Evolutionary conservation across 1,140 invertebrate species (phyloP), one percentile per base, ranked within the genome.

Genomic region (Bombus terrestris): DNA sequence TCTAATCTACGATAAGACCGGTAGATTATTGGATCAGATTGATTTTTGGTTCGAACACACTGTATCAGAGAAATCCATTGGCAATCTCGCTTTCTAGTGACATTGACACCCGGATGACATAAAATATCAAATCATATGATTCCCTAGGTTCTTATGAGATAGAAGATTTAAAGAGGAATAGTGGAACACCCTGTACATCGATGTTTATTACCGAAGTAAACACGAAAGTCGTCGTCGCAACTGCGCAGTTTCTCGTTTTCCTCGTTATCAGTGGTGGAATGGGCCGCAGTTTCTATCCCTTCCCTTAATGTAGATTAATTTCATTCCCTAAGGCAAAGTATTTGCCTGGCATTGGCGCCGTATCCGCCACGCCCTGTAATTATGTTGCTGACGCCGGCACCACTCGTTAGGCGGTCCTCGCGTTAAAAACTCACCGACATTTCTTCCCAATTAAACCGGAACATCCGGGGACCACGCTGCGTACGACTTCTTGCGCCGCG

Each of bases 341-440:
- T 85, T 85, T 85, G 76, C 83, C 25, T 22, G 72, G 83, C 77
- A 85, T 80, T 79, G 83, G 76, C 83, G 83, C 83, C 83, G 59
- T 53, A 80, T 79, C 76, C 66, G 83, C 76, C 83, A 80, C 83
- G 83, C 83, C 83, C 83, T 80, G 76, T 84, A 84, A 84, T 84
- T 84, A 84, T 53, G 53, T 28, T 32, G 53, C 76, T 79, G 75
- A 71, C 66, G 75, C 75, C 66, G 82, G 82, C 76, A 53, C 37
- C 5, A 59, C 82, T 84, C 76, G 76, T 84, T 72, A 79, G 53
- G 25, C 66, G 82, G n/a, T 76, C 62, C 43, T 35, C 37, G 81
- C 43, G 74, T 77, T 57, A 69, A 83, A 83, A 72, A 84, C 53
- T n/a, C n/a, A 25, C 75, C 22, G 53, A 32, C 74, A 22, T 37